Evolutionary conservation across 2,113 vertebrate genomes (phyloP).

Genomic region (Sardina pilchardus): DNA sequence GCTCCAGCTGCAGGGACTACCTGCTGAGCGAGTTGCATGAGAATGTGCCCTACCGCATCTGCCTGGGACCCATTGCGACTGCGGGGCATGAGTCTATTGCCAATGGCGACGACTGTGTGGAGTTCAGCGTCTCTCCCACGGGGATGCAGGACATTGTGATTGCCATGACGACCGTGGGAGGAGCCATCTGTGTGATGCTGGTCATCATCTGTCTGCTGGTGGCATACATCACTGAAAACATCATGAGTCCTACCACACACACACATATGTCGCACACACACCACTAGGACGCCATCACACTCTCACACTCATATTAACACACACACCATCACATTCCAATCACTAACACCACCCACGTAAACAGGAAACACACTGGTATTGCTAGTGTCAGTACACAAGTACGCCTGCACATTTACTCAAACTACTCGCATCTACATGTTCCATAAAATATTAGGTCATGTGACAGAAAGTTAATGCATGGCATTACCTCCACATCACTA

Average conservation of each 20-base stretch:
- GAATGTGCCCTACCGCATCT: constrained; percentile 89
- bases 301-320: background rate
- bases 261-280: constrained; percentile 65
- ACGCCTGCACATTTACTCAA: constrained; percentile 11
- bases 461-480: background rate
- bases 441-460: background rate
- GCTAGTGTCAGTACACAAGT: constrained; percentile 13
- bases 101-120: constrained; percentile 76
- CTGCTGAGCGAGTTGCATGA: constrained; percentile 86
- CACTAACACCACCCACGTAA: background rate
- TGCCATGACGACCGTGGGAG: constrained; percentile 96
- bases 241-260: constrained; percentile 78
- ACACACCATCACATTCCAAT: constrained; percentile 16
- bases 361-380: background rate
- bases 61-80: constrained; percentile 74
- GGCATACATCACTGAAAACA: constrained; percentile 96
- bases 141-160: constrained; percentile 95
- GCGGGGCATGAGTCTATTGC: constrained; percentile 34
- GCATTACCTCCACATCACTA: background rate
- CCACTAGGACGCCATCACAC: constrained; percentile 48
- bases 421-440: background rate
- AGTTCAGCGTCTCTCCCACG: constrained; percentile 83
- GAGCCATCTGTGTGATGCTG: constrained; percentile 97
- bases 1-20: constrained; percentile 84
- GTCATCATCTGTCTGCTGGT: constrained; percentile 96